Conservation (phyloP, 1,140 invertebrate genomes). For the Sinella curviseta region DNA sequence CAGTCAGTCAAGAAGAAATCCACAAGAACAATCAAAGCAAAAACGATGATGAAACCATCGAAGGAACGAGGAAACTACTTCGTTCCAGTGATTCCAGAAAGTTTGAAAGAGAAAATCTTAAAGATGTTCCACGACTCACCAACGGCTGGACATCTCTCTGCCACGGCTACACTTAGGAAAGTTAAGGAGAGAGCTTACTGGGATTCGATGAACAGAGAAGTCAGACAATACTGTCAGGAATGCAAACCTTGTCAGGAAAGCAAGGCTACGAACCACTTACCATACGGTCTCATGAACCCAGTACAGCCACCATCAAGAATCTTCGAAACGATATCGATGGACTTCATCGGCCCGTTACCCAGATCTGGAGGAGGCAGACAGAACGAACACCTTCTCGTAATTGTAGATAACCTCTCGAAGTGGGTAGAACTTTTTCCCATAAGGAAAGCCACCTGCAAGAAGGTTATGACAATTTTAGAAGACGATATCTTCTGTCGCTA, state of each 20-base stretch:
- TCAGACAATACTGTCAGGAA: conserved; percentile 41
- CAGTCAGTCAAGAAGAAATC: background rate
- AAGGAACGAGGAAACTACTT: background rate
- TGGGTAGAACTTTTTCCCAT: too few relatives aligned
- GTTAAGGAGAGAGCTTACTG: too few relatives aligned
- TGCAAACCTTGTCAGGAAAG: too few relatives aligned
- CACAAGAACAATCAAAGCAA: background rate
- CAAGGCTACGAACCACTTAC: too few relatives aligned
- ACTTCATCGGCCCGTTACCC: conserved; percentile 41
- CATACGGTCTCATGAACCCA: conserved; percentile 14
- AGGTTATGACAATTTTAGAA: background rate
- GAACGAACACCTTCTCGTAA: conserved; percentile 23
- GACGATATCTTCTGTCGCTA: too few relatives aligned
- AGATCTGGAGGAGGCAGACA: too few relatives aligned
- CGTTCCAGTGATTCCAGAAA: too few relatives aligned
- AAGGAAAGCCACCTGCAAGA: conserved; percentile 4
- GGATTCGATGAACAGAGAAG: conserved; percentile 37
- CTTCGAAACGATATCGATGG: conserved; percentile 35
- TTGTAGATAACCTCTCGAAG: conserved; percentile 14
- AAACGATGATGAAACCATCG: background rate
- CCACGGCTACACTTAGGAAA: too few relatives aligned
- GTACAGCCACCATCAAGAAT: background rate
- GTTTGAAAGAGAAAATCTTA: conserved; percentile 11
- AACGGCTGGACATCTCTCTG: too few relatives aligned
- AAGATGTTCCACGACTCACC: conserved; percentile 37